These are phyloP conservation scores for Rhaphigaster nebulosa DNA, from an alignment of 2,888 invertebrate genomes.

Conservation along the genomic window DNA sequence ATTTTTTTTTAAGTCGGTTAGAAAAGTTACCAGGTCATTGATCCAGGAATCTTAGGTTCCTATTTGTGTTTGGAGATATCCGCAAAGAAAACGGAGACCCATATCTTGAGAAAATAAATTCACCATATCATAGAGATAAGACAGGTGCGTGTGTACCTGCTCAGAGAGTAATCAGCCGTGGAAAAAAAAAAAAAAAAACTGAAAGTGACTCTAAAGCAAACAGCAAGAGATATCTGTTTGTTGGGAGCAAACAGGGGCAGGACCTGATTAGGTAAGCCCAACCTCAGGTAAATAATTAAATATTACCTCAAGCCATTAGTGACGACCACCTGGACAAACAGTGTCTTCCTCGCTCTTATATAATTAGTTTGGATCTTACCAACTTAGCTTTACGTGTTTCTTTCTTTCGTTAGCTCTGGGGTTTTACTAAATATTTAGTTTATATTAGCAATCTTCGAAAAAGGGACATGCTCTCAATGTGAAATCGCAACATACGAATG, in stretches of 20 bases:
- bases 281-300: conserved; percentile 39
- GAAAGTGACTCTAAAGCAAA: conserved; percentile 29
- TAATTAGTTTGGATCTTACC: not conserved
- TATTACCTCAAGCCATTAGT: conserved; percentile 43
- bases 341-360: not conserved
- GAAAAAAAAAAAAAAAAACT: not conserved
- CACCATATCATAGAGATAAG: conserved; percentile 40
- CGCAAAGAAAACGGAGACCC: not conserved
- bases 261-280: conserved; percentile 48
- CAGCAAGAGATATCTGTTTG: conserved; percentile 33
- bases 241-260: conserved; percentile 30
- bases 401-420: not conserved
- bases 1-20: not conserved
- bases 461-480: too few relatives aligned
- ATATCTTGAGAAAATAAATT: conserved; percentile 47
- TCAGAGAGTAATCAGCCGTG: not conserved
- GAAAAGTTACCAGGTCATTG: not conserved
- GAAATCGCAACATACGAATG: too few relatives aligned
- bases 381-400: not conserved
- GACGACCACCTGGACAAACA: not conserved
- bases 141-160: conserved; percentile 38
- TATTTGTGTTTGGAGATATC: not conserved
- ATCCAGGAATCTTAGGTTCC: not conserved
- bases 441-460: not conserved
- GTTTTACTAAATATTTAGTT: not conserved